Base-by-base conservation (phyloP, 2,888 invertebrate species). In the Polyommatus icarus region DNA sequence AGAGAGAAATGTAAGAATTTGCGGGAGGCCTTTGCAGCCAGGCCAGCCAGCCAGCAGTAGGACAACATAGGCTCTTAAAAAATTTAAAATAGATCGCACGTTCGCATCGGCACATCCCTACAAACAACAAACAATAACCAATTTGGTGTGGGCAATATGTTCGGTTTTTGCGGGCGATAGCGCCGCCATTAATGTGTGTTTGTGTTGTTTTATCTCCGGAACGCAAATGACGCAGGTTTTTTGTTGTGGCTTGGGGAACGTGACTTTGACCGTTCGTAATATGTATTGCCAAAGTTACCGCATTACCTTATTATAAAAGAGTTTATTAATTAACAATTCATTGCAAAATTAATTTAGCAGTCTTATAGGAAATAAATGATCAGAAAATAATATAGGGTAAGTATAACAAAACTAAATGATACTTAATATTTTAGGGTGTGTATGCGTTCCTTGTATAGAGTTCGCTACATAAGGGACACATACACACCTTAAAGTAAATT, bases 111-210 rank as follows among this genome's bases (percentile, higher is more conserved):
- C 61, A 61, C 61, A 61, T 12, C 61, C 61, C 61, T 61, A 61
- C 61, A 50, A 40, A 46, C 20, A 73, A 73, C 24, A 80, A 81
- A 80, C 81, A 79, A 78, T 80, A 76, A 80, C 75, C 78, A 81
- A 81, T 81, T 80, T 78, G 77, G 79, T 71, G 80, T 80, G 76
- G 77, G 81, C 79, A 76, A 82, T 82, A 79, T 77, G 79, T 81
- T 80, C 79, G 80, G 79, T 81, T 81, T 81, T 82, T 81, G 46
- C 50, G 46, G 73, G 46, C 46, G 24, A 61, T 61, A 73, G 73
- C 24, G 73, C 40, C 24, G 46, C 40, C 20, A 40, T 50, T 73
- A 73, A 73, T 73, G 73, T 73, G 76, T 40, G 76, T 75, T 61
- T 79, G 76, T 20, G 24, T 29, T 61, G 46, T 78, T 20, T 36